Base-by-base conservation (phyloP, 2,113 vertebrate genomes). In the Oenanthe melanoleuca region DNA sequence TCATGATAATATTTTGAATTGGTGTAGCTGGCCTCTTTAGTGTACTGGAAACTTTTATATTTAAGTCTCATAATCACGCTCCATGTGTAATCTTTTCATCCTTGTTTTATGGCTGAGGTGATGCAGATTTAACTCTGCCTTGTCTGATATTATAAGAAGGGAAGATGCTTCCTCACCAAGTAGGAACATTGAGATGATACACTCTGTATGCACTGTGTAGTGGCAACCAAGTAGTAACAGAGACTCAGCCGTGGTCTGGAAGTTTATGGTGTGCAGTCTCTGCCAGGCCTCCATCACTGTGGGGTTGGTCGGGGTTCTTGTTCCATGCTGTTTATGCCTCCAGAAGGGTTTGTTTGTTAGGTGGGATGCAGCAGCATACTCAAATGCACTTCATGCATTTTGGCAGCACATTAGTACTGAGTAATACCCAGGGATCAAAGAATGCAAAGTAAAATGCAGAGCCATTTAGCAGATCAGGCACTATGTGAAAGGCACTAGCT, bases 201-300 rank as follows among this genome's bases (percentile, higher is more conserved):
- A 1, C 10, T 5, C 0, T 2, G 44, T 40, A 0, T 38, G 31
- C 19, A 5, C 24, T 24, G 5, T 26, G 29, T 52, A 29, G 72
- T 37, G 79, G 53, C 63, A 60, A 4, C 37, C 28, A 20, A 17
- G 37, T 18, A 33, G 11, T 66, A 38, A 31, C 5, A 38, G 44
- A 42, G 45, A 8, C 25, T 70, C 9, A 2, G 11, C 12, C 1
- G 0, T 23, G 33, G 11, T 18, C 53, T 64, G 37, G 28, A 60
- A 49, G 25, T 37, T 66, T 40, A 2, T 2, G 3, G 31, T 56
- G 44, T 34, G 8, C 6, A 2, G 33, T 61, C 20, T 71, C 29
- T 74, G 59, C 38, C 44, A 15, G 1, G 1, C 14, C n/a, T 64
- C 29, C 28, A 13, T 67, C 0, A 0, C 3, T 71, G 40, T 38